These are phyloP conservation scores for Lepus americanus DNA, from an alignment of 2,113 vertebrate genomes.

Conservation along the genomic window DNA sequence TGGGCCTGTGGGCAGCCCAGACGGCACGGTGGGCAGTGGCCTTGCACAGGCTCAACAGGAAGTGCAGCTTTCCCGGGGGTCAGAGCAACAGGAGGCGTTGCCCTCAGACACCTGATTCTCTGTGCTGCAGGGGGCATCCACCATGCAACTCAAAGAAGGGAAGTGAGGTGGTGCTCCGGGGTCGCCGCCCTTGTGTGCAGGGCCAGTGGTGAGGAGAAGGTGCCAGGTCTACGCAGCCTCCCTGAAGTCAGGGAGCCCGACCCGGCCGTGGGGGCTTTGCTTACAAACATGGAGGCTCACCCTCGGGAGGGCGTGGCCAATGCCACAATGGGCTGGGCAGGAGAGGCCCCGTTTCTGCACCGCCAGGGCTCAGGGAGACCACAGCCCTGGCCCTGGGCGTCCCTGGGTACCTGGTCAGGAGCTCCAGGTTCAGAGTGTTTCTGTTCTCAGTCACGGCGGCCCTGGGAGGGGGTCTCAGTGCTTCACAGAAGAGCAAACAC, in stretches of 20 bases:
- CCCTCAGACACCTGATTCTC: rapidly evolving
- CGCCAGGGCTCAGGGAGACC: neutral
- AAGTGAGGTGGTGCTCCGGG: neutral
- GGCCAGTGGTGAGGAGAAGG: neutral
- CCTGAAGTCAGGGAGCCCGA: rapidly evolving
- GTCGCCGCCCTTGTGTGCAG: neutral
- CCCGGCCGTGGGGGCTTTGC: no score
- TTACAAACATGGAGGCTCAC: neutral
- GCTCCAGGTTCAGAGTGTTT: no score
- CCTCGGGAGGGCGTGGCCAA: rapidly evolving
- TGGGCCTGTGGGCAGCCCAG: neutral
- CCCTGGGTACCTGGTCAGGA: neutral
- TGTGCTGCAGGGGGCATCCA: neutral
- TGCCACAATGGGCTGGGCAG: no score
- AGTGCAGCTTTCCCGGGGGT: neutral
- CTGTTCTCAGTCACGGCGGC: neutral
- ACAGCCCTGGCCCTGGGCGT: neutral
- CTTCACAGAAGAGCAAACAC: neutral
- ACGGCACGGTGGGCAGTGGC: no score
- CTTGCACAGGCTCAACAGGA: rapidly evolving
- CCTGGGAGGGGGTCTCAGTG: neutral
- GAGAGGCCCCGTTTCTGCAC: no score
- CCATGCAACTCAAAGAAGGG: neutral
- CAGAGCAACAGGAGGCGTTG: rapidly evolving
- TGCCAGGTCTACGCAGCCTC: rapidly evolving